Conservation (phyloP, 2,888 invertebrate genomes). For the Auanema freiburgensis region DNA sequence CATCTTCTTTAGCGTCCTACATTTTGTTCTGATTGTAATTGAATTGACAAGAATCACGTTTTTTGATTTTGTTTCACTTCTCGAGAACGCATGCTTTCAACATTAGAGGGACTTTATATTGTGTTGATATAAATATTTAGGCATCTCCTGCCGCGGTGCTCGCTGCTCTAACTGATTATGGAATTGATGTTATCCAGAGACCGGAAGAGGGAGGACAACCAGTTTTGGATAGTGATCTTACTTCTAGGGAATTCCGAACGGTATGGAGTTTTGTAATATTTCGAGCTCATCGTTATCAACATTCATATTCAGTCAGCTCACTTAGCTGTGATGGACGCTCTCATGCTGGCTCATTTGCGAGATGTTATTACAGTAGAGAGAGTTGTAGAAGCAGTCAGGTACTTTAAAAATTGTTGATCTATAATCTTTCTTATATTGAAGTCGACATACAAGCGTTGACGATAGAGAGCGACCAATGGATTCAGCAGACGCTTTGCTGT, state of each 20-base stretch:
- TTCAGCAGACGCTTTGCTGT: slow-evolving; percentile 66
- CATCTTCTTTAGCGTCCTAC: no score
- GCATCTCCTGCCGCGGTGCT: slow-evolving; percentile 65
- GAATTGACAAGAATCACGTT: no score
- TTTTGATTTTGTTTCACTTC: no score
- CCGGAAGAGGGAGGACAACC: slow-evolving; percentile 61
- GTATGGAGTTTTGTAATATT: slow-evolving; percentile 56
- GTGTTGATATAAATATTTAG: slow-evolving; percentile 29
- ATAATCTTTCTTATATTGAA: slow-evolving; percentile 55
- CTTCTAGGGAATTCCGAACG: slow-evolving; percentile 65
- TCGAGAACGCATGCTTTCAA: no score
- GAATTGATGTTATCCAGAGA: slow-evolving; percentile 61
- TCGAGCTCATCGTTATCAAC: background rate
- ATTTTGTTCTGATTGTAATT: no score
- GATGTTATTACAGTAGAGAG: slow-evolving; percentile 65
- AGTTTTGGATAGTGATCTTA: slow-evolving; percentile 66
- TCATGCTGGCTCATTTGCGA: slow-evolving; percentile 66
- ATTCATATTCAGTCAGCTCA: slow-evolving; percentile 65
- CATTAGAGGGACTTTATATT: background rate
- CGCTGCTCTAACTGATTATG: slow-evolving; percentile 62
- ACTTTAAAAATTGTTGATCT: background rate
- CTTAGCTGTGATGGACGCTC: slow-evolving; percentile 66
- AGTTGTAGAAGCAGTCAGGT: slow-evolving; percentile 66
- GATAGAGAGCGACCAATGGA: slow-evolving; percentile 66
- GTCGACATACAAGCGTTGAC: slow-evolving; percentile 64